Percentiles rank a stretch among this genome's conserved stretches.
Conservation (phyloP, 1,140 invertebrate genomes). For the Paramacrobiotus metropolitanus region DNA sequence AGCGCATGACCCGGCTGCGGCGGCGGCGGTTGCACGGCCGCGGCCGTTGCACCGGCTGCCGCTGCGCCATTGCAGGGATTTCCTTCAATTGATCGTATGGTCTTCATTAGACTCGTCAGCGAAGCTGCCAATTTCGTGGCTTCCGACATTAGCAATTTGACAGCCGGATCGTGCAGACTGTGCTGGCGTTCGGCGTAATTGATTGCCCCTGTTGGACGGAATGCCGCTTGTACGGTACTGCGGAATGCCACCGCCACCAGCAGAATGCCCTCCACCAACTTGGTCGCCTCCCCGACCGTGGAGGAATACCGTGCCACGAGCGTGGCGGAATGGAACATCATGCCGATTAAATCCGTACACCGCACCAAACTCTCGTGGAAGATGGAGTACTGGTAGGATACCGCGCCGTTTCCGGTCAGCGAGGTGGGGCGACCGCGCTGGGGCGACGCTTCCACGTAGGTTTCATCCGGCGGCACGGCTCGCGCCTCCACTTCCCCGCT, state of each 20-base stretch:
- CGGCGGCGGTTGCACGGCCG: too few relatives aligned
- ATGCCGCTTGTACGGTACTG: conserved; percentile 23
- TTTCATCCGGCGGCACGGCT: too few relatives aligned
- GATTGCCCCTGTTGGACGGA: conserved; percentile 19
- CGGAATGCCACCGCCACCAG: conserved; percentile 51
- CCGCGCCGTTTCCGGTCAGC: conserved; percentile 26
- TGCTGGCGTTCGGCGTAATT: conserved; percentile 21
- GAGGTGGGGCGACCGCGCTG: conserved; percentile 26
- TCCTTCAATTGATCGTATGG: conserved; percentile 16
- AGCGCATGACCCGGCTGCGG: too few relatives aligned
- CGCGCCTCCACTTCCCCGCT: background rate
- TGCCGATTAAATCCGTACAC: conserved; percentile 34
- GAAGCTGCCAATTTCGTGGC: conserved; percentile 55
- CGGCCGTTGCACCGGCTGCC: too few relatives aligned
- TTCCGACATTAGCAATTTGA: conserved; percentile 33
- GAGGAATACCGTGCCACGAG: conserved; percentile 37
- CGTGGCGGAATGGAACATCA: conserved; percentile 11
- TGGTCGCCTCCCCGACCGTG: conserved; percentile 47
- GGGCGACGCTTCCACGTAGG: conserved; percentile 25
- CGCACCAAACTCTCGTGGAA: conserved; percentile 34
- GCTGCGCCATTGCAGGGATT: background rate
- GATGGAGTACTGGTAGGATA: conserved; percentile 27
- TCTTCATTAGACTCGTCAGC: conserved; percentile 48
- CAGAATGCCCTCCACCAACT: conserved; percentile 48
- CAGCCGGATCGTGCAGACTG: conserved; percentile 23